A percentile compares a stretch with the other conserved stretches of the same genome.
Conservation (phyloP, 2,888 invertebrate genomes). For the Drosophila mayaguana region DNA sequence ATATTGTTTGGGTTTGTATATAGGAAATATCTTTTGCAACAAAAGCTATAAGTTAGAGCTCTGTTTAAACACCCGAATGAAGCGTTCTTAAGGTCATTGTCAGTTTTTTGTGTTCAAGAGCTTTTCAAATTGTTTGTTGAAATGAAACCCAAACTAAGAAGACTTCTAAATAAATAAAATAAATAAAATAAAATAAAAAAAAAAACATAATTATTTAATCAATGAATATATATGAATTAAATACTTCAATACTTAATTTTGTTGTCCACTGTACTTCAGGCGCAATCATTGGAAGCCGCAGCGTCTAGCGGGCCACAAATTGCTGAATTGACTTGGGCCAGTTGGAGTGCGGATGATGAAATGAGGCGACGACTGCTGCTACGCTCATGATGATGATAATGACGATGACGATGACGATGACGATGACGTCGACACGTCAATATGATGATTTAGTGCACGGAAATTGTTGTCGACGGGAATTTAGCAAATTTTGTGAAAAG, state of each 20-base stretch:
- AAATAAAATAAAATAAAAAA: no score
- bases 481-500: slow-evolving; percentile 20
- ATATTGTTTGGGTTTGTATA: no score
- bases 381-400: slow-evolving; percentile 60
- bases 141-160: no score
- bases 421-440: slow-evolving; percentile 63
- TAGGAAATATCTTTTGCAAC: no score
- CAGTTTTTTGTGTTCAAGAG: no score
- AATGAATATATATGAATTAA: no score
- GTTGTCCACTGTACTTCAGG: slow-evolving; percentile 53
- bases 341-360: slow-evolving; percentile 49
- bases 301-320: slow-evolving; percentile 66
- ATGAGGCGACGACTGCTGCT: slow-evolving; percentile 36
- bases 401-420: slow-evolving; percentile 10
- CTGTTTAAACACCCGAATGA: no score
- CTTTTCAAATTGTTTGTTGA: no score
- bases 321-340: slow-evolving; percentile 76
- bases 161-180: no score
- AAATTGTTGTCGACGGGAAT: slow-evolving; percentile 48
- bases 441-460: slow-evolving; percentile 75
- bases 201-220: no score
- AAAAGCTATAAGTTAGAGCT: no score
- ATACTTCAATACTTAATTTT: not conserved
- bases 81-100: no score
- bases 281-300: slow-evolving; percentile 51